Conservation (phyloP, 2,797 vertebrate genomes). For the Neostethus bicornis region DNA sequence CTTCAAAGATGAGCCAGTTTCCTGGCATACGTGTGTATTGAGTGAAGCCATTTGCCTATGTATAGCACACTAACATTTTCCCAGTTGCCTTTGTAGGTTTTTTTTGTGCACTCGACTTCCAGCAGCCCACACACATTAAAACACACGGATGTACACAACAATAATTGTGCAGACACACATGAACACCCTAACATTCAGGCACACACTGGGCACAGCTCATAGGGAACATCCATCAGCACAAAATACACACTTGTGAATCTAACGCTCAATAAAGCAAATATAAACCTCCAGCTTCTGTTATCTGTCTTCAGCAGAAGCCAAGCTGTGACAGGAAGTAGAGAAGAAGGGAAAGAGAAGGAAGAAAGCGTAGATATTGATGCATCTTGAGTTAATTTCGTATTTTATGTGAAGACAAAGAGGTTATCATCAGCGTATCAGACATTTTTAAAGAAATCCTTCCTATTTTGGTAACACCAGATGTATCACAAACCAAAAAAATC, state of each 20-base stretch:
- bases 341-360: not conserved
- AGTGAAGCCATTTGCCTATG: constrained; percentile 37
- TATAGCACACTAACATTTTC: constrained; percentile 37
- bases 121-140: constrained; percentile 46
- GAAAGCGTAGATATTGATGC: constrained; percentile 5
- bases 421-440: constrained; percentile 12
- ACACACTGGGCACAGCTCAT: constrained; percentile 45
- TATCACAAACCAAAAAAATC: constrained; percentile 6
- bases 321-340: constrained; percentile 47
- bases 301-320: constrained; percentile 73
- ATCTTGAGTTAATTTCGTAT: constrained; percentile 9
- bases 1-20: constrained; percentile 28
- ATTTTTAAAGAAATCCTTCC: constrained; percentile 11
- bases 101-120: constrained; percentile 44
- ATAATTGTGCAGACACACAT: constrained; percentile 20
- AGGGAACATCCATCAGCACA: constrained; percentile 66
- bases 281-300: constrained; percentile 69
- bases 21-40: constrained; percentile 20
- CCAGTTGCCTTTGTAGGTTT: constrained; percentile 39
- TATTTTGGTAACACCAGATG: not conserved
- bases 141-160: constrained; percentile 20
- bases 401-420: constrained; percentile 5
- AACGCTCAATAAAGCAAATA: constrained; percentile 78
- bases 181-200: constrained; percentile 1
- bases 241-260: constrained; percentile 69